phyloP scores from a whole-genome alignment of 2,797 vertebrate species.

The Chelmon rostratus region DNA sequence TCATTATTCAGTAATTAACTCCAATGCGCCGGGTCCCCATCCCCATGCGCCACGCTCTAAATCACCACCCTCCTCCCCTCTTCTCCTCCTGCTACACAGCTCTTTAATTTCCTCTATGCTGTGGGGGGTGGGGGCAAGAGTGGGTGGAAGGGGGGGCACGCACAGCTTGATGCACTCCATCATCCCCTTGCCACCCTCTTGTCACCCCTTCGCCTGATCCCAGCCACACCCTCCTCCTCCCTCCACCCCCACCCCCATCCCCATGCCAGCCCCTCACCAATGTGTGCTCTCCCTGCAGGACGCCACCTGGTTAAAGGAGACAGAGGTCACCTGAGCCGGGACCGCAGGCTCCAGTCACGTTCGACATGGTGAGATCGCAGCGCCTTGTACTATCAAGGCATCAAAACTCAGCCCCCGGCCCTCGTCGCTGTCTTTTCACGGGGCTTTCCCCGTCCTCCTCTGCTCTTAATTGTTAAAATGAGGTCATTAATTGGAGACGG shows the following conservation, averaged over 20 bases:
- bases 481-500: constrained; percentile 86
- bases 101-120: constrained; percentile 89
- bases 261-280: constrained; percentile 47
- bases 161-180: constrained; percentile 83
- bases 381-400: constrained; percentile 37
- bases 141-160: constrained; percentile 58
- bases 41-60: constrained; percentile 82
- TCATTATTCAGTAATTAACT: constrained; percentile 93
- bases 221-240: constrained; percentile 49
- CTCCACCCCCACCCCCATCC: constrained; percentile 15
- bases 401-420: constrained; percentile 35
- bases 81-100: constrained; percentile 81
- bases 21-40: constrained; percentile 82
- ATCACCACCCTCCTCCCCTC: constrained; percentile 82
- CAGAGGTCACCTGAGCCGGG: constrained; percentile 58
- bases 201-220: constrained; percentile 66
- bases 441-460: constrained; percentile 73
- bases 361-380: background rate
- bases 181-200: constrained; percentile 80
- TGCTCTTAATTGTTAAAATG: constrained; percentile 88
- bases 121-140: constrained; percentile 77
- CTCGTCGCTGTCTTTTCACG: constrained; percentile 36
- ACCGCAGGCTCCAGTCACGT: constrained; percentile 48
- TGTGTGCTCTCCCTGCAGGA: constrained; percentile 57
- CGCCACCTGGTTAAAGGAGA: constrained; percentile 65